phyloP scores from a whole-genome alignment of 1,140 invertebrate genomes.

The Drosophila lacteicornis region DNA sequence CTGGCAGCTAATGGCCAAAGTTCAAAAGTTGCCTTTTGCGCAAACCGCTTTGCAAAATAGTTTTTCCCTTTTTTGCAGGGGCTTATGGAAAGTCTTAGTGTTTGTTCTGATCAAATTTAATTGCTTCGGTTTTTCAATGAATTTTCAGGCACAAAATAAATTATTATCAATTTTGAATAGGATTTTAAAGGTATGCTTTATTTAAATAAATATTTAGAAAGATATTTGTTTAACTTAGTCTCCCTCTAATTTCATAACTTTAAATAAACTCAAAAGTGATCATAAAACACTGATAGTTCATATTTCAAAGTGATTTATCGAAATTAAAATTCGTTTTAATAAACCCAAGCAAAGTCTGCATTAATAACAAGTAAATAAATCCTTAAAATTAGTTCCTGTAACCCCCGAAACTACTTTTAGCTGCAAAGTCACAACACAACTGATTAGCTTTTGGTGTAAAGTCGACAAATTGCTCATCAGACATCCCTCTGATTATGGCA shows the following conservation, averaged over 20 bases:
- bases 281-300: no score
- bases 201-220: no score
- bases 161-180: no score
- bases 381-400: no score
- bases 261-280: no score
- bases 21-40: slow-evolving; percentile 19
- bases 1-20: slow-evolving; percentile 36
- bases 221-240: no score
- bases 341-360: background rate
- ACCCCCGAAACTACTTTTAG: background rate
- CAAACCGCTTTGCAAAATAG: slow-evolving; percentile 19
- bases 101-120: slow-evolving; percentile 13
- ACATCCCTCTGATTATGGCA: slow-evolving; percentile 19
- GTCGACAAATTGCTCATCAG: slow-evolving; percentile 35
- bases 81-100: slow-evolving; percentile 4
- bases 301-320: no score
- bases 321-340: background rate
- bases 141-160: no score
- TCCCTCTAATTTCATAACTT: no score
- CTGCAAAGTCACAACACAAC: slow-evolving; percentile 11
- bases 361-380: background rate
- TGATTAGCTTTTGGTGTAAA: slow-evolving; percentile 23
- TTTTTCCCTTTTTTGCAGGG: slow-evolving; percentile 7
- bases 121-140: background rate
- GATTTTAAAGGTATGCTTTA: no score